Evolutionary conservation across 2,797 vertebrate genomes (phyloP).

Genomic region (Columba guinea): DNA sequence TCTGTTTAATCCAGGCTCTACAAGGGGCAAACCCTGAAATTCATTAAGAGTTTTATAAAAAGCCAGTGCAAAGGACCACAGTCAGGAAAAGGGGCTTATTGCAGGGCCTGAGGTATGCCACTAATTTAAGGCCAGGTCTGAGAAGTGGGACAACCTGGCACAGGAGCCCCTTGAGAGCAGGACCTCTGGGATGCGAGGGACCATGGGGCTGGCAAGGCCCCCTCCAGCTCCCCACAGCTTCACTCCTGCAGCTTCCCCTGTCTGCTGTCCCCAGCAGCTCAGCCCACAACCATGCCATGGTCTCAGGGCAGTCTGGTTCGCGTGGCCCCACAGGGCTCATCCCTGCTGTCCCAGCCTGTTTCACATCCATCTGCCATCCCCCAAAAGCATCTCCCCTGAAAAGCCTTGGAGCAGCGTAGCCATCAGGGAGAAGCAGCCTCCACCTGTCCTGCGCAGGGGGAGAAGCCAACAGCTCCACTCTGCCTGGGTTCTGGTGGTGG

Average conservation of each 20-base stretch:
- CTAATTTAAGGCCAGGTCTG: neutral
- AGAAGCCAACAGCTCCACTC: neutral
- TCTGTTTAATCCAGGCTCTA: constrained; percentile 14
- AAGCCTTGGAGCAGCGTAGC: neutral
- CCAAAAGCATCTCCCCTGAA: neutral
- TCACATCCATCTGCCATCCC: neutral
- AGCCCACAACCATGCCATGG: neutral
- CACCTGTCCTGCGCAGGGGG: accelerated
- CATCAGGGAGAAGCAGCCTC: neutral
- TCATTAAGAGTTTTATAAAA: neutral
- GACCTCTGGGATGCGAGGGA: neutral
- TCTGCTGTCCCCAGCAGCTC: neutral
- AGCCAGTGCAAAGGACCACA: neutral
- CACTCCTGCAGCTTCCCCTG: accelerated
- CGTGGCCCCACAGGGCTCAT: neutral
- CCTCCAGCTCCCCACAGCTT: neutral
- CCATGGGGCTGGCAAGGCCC: neutral
- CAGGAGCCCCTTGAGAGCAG: neutral
- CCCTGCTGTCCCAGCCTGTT: neutral
- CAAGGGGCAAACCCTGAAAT: constrained; percentile 9
- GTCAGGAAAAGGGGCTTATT: neutral
- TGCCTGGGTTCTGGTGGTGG: accelerated
- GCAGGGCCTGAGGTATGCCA: neutral
- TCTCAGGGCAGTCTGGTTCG: neutral
- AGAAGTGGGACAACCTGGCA: neutral